These are phyloP conservation scores for Nemotelus nigrinus DNA, from an alignment of 2,888 invertebrate genomes.

Conservation along the genomic window DNA sequence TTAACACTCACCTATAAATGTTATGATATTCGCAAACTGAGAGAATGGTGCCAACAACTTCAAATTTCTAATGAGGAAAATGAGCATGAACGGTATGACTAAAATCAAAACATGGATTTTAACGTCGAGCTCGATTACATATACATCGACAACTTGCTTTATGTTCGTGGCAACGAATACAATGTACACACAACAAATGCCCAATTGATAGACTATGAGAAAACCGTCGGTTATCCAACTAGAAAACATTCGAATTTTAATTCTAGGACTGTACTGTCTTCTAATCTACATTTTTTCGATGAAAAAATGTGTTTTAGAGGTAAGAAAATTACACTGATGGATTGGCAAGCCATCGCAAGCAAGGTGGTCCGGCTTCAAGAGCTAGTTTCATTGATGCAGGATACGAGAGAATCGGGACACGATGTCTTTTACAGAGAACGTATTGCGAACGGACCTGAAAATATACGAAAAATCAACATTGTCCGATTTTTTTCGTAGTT, in stretches of 20 bases:
- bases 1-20: constrained; percentile 67
- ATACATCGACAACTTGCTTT: constrained; percentile 65
- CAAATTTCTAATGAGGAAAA: constrained; percentile 79
- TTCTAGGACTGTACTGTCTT: constrained; percentile 39
- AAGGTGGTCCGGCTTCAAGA: constrained; percentile 77
- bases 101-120: constrained; percentile 75
- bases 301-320: constrained; percentile 24
- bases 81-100: constrained; percentile 73
- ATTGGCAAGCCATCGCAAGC: constrained; percentile 71
- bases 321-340: constrained; percentile 64
- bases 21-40: constrained; percentile 81
- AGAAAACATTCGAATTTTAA: constrained; percentile 58
- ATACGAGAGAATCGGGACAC: constrained; percentile 82
- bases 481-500: too few relatives aligned
- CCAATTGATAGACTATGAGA: constrained; percentile 84
- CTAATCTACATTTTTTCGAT: constrained; percentile 38
- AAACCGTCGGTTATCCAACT: constrained; percentile 76
- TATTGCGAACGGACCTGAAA: constrained; percentile 68
- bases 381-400: constrained; percentile 84
- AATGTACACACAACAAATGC: constrained; percentile 88
- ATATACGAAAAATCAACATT: not conserved
- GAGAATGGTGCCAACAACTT: constrained; percentile 86
- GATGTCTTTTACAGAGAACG: constrained; percentile 71
- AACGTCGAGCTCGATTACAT: constrained; percentile 62
- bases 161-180: constrained; percentile 80